Conservation (phyloP, 2,888 invertebrate genomes). For the Prosapia bicincta region DNA sequence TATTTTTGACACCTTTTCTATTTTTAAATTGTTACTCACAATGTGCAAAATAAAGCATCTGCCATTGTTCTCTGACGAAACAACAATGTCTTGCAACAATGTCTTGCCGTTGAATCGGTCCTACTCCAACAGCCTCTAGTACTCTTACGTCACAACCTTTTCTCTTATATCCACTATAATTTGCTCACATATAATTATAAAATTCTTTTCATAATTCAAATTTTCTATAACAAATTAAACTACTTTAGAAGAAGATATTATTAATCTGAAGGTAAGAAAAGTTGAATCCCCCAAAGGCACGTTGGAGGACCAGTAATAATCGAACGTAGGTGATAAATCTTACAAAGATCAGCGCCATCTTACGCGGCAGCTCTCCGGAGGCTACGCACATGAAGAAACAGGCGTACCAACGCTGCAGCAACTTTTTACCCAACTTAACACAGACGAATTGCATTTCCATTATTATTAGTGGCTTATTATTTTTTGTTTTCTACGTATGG, state of each 20-base stretch:
- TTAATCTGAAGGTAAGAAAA: neutral
- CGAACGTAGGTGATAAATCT: conserved; percentile 24
- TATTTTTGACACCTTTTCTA: too few species aligned
- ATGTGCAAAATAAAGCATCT: too few species aligned
- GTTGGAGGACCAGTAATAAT: conserved; percentile 18
- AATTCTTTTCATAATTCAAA: neutral
- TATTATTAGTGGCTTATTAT: neutral
- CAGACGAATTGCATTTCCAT: neutral
- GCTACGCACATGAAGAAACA: neutral
- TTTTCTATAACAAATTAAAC: neutral
- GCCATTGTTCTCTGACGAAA: too few species aligned
- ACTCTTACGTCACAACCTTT: too few species aligned
- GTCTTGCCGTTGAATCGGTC: too few species aligned
- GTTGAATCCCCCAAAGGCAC: neutral
- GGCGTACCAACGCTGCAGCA: neutral
- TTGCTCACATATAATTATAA: neutral
- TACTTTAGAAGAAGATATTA: neutral
- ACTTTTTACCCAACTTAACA: neutral
- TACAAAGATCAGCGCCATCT: conserved; percentile 2
- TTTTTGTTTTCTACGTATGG: neutral
- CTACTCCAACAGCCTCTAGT: too few species aligned
- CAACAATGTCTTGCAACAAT: too few species aligned
- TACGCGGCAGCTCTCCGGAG: neutral
- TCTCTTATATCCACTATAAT: too few species aligned
- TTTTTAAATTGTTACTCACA: too few species aligned